Evolutionary conservation across 1,140 invertebrate genomes (phyloP).

Genomic region (Aphelenchoides besseyi): DNA sequence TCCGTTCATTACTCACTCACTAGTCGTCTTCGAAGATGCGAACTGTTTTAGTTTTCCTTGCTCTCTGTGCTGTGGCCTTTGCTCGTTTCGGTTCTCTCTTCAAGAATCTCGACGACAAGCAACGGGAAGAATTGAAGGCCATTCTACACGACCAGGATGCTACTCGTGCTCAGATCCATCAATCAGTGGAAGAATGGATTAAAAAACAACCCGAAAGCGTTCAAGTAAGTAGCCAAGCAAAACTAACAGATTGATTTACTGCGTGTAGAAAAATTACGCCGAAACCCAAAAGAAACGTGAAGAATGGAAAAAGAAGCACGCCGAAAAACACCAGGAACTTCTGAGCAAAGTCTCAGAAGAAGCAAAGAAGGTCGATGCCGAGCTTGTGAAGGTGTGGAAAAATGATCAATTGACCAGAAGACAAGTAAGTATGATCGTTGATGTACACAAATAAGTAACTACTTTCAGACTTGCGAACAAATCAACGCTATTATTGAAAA

Average conservation of each 20-base stretch:
- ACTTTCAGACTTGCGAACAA: conserved; percentile 6
- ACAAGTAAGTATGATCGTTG: too few species aligned
- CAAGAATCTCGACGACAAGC: not conserved
- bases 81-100: not conserved
- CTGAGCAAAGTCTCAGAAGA: not conserved
- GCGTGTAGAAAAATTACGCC: not conserved
- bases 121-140: not conserved
- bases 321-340: not conserved
- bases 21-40: not conserved
- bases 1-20: not conserved
- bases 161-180: not conserved
- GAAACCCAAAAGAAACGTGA: conserved; percentile 5
- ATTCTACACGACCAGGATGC: conserved; percentile 7
- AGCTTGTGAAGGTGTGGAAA: not conserved
- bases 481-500: conserved; percentile 1
- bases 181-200: not conserved
- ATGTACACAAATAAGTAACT: too few species aligned
- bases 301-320: conserved; percentile 14
- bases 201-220: not conserved
- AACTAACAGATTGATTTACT: not conserved
- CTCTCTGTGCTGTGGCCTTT: not conserved
- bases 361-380: not conserved
- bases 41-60: not conserved
- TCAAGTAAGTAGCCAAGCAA: not conserved
- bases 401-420: not conserved